phyloP scores from a whole-genome alignment of 2,797 vertebrate species.

The Delichon dasypus region DNA sequence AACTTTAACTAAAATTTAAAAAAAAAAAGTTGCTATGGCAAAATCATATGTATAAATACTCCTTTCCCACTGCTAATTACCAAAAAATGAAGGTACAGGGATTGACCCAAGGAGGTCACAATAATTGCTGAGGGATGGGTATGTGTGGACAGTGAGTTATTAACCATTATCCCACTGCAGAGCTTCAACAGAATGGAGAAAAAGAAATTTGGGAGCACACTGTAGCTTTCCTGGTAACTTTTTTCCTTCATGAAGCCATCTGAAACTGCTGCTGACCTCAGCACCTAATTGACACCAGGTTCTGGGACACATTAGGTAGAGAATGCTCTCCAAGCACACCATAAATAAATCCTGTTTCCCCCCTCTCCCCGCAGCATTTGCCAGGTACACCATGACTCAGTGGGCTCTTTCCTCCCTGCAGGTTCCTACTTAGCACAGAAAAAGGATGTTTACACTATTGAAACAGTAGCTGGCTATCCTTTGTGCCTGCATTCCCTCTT shows the following conservation, averaged over 20 bases:
- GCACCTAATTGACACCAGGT: neutral
- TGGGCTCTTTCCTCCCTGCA: neutral
- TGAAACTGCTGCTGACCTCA: neutral
- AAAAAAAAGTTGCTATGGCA: neutral
- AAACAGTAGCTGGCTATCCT: neutral
- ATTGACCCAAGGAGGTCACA: neutral
- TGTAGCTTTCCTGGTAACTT: neutral
- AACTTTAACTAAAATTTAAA: neutral
- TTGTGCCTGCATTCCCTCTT: neutral
- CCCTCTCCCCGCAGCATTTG: fast-evolving
- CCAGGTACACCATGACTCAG: neutral
- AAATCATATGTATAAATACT: neutral
- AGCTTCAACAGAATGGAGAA: neutral
- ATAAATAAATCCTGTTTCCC: neutral
- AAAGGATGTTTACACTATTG: neutral
- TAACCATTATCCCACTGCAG: neutral
- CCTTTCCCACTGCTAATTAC: neutral
- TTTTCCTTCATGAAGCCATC: neutral
- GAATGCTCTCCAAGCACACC: fast-evolving
- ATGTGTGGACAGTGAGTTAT: neutral
- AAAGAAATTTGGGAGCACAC: neutral
- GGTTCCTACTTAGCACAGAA: neutral
- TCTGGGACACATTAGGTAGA: neutral
- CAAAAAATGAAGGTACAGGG: neutral
- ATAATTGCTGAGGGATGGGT: neutral